Base-by-base conservation (phyloP, 2,888 invertebrate genomes). In the Drosophila pegasa region DNA sequence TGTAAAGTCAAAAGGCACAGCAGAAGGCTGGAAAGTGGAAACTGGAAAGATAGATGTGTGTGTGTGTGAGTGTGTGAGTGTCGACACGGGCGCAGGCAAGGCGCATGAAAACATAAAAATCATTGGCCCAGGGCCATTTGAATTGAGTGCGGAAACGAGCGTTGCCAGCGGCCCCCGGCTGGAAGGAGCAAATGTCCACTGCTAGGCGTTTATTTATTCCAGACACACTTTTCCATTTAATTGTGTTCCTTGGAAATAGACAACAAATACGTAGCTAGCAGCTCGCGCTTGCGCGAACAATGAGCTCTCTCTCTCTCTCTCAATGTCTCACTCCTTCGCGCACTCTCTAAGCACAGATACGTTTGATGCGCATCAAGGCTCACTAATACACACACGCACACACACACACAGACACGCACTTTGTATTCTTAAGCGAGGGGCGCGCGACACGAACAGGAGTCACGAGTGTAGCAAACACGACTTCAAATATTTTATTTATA, bases 101-200 rank as follows among this genome's bases (percentile, higher is more conserved):
- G 47, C 16, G 7, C 27, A 55, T 22, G 37, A 50, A 43, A 62
- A 54, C 22, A 45, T 16, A 37, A 59, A 58, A 45, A 70, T 20
- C 70, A 54, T 37, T 37, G 37, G 37, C 31, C 29, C 72, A 67
- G 47, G 69, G 60, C 71, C 70, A 70, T 70, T 78, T 81, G 75
- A 84, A 76, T 78, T 85, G 70, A 70, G 75, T 75, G 62, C 72
- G 72, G 78, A 80, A 80, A 78, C 62, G 70, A 63, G 62, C 56
- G 55, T 60, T 41, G 31, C 37, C 22, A 33, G 40, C 43, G 40
- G 35, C 41, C 33, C 20, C 18, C 7, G 41, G 35, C 59, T 33
- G 20, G 18, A 51, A 71, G 61, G 43, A 67, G 51, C 54, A 55
- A 55, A 43, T 43, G 54, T 40, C 7, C 43, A 55, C 31, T 27